Conservation (phyloP, 2,113 vertebrate genomes). For the Thunnus thynnus region DNA sequence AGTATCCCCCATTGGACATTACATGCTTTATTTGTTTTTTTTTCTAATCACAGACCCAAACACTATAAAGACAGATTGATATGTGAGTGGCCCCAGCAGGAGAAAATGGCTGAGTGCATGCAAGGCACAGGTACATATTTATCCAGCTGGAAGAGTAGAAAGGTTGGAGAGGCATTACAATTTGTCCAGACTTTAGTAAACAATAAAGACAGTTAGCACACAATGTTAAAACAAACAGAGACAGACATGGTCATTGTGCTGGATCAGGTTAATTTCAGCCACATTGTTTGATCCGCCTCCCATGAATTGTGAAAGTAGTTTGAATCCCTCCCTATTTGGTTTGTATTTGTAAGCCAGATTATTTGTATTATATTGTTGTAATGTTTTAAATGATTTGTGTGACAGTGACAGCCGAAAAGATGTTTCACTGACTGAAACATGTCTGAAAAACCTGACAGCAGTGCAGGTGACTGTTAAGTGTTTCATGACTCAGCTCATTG, state of each 20-base stretch:
- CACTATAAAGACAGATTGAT: constrained; percentile 35
- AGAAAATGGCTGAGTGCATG: constrained; percentile 44
- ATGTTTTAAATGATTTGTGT: background rate
- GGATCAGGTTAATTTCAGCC: constrained; percentile 28
- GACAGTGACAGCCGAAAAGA: background rate
- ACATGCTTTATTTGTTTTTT: constrained; percentile 31
- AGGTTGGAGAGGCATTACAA: constrained; percentile 46
- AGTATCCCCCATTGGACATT: background rate
- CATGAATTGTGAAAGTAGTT: constrained; percentile 17
- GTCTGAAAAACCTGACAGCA: background rate
- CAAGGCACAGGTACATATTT: constrained; percentile 72
- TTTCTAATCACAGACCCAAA: constrained; percentile 39
- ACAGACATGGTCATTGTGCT: constrained; percentile 41
- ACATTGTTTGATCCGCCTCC: constrained; percentile 9
- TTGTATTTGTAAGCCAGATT: constrained; percentile 4
- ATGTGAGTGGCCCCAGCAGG: constrained; percentile 21
- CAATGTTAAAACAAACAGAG: constrained; percentile 57
- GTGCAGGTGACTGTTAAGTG: background rate
- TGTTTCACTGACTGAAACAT: constrained; percentile 1
- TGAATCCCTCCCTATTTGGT: background rate
- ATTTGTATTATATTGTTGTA: constrained; percentile 14
- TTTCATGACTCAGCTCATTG: background rate
- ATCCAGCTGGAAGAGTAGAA: constrained; percentile 76
- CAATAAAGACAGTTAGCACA: constrained; percentile 59
- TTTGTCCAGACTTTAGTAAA: constrained; percentile 64